These are phyloP conservation scores for Myotis daubentonii DNA, from an alignment of 2,797 vertebrate species.

Conservation along the genomic window DNA sequence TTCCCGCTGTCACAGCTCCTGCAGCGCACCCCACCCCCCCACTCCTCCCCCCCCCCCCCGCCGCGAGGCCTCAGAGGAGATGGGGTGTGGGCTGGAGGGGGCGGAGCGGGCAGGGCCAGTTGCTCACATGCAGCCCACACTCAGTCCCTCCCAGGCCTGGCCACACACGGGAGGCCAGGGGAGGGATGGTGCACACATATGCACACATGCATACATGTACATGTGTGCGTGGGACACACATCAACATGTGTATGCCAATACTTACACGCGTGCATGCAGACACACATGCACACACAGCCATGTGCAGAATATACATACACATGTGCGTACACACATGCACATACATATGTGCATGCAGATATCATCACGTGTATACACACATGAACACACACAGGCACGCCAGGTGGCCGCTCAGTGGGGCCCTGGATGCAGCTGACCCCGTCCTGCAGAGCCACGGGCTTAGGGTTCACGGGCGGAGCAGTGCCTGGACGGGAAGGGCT, in stretches of 20 bases:
- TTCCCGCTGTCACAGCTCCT: fast-evolving
- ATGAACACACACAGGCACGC: too few species aligned
- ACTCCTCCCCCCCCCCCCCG: fast-evolving
- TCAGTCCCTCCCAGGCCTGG: too few species aligned
- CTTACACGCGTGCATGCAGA: background rate
- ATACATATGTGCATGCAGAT: background rate
- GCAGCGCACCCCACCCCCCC: fast-evolving
- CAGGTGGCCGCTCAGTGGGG: background rate
- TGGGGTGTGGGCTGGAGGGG: background rate
- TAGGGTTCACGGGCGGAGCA: background rate
- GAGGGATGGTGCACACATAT: fast-evolving
- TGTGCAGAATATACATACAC: background rate
- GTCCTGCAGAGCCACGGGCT: background rate
- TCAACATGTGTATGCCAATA: fast-evolving
- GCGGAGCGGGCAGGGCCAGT: too few species aligned
- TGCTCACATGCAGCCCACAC: too few species aligned
- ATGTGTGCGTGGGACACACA: background rate
- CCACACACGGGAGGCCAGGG: too few species aligned
- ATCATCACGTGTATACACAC: too few species aligned
- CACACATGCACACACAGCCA: fast-evolving
- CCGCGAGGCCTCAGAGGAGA: background rate
- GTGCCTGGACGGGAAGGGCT: fast-evolving
- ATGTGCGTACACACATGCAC: fast-evolving
- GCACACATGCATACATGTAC: fast-evolving
- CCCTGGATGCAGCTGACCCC: background rate